Base-by-base conservation (phyloP, 2,797 vertebrate genomes). In the Acrossocheilus wenchowensis region DNA sequence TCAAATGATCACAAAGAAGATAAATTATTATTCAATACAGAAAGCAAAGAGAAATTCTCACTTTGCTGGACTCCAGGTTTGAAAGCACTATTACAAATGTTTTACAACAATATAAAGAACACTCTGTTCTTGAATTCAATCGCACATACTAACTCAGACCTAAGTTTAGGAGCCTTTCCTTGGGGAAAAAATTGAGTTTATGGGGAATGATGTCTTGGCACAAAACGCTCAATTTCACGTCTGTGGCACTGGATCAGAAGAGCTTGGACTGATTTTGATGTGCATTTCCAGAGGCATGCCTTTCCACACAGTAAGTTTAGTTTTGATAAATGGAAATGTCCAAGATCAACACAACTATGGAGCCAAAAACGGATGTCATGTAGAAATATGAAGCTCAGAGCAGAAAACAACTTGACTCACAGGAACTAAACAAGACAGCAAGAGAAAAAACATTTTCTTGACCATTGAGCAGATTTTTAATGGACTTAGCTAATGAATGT, bases 221-320 rank as follows among this genome's bases (percentile, higher is more conserved):
- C n/a, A 62, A 85, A 83, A 83, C 36, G 54, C 82, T 83, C 72
- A 71, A 88, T 81, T 85, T 89, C 87, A 89, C 45, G 15, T 82
- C 81, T 83, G 26, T 91, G 89, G 91, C 89, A 86, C 30, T 15
- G 74, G 87, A 91, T 91, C 88, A 91, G 85, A 90, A 79, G 36
- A 68, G 43, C 52, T 80, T 88, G 19, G 14, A 71, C 73, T 45
- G 43, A 69, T 81, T 89, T 78, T 85, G 77, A 81, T 86, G 62
- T 43, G 78, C 78, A 68, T 87, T 89, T 89, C 79, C 75, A 90
- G 78, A 88, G 69, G 50, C 39, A 73, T 85, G 77, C 77, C 82
- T 84, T 87, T 89, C 78, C 83, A 85, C 82, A 81, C 85, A 79
- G 89, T 89, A 83, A 78, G 85, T 86, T 87, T 90, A 84, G 80